These are phyloP conservation scores for Paradisaea rubra DNA, from an alignment of 2,113 vertebrate species.

Conservation along the genomic window DNA sequence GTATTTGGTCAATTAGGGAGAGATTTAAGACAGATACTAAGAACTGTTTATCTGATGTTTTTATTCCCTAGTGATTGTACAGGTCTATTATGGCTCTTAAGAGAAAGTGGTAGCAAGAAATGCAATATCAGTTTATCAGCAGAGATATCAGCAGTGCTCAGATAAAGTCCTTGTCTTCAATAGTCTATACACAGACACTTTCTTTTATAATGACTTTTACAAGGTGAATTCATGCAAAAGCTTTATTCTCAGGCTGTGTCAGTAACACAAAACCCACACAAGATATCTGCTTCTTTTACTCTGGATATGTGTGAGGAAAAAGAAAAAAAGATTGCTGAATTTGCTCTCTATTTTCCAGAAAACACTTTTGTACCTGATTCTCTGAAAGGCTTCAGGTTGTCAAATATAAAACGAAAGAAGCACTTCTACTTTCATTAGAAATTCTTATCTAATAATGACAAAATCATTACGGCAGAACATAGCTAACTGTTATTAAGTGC, in stretches of 20 bases:
- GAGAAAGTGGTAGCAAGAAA: constrained; percentile 11
- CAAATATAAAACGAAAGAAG: background rate
- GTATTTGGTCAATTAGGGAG: constrained; percentile 16
- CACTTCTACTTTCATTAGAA: background rate
- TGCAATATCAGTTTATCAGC: constrained; percentile 31
- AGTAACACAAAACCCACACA: background rate
- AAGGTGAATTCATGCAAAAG: constrained; percentile 39
- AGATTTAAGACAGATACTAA: background rate
- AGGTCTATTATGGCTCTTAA: constrained; percentile 14
- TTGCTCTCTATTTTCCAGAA: background rate
- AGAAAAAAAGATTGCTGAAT: background rate
- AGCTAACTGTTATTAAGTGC: background rate
- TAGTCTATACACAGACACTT: background rate
- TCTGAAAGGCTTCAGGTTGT: background rate
- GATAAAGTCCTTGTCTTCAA: constrained; percentile 11
- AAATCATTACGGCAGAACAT: background rate
- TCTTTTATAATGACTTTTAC: constrained; percentile 4
- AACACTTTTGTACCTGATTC: background rate
- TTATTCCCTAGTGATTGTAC: background rate
- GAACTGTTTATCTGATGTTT: constrained; percentile 27
- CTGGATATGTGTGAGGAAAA: background rate
- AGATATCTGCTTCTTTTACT: background rate
- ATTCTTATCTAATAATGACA: background rate
- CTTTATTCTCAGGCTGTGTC: background rate
- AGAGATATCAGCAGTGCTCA: background rate